Base-by-base conservation (phyloP, 1,140 invertebrate species). In the Limonius californicus region DNA sequence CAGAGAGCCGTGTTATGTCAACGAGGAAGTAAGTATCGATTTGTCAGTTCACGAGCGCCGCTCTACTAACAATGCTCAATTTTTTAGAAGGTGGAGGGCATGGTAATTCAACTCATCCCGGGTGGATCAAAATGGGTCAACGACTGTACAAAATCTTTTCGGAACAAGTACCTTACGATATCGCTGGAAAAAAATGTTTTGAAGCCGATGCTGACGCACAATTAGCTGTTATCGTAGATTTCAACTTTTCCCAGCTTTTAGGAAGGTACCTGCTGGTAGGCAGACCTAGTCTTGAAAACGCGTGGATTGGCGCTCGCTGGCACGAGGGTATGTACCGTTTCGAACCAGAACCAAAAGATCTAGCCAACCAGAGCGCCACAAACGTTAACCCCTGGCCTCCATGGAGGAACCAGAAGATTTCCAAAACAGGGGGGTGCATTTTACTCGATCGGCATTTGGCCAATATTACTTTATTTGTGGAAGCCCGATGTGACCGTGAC, bases 401-500 rank as follows among this genome's bases (percentile, higher is more conserved):
- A 4, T 45, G 42, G 42, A 45, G 23, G 14, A 45, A 15, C 12
- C 4, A 45, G 2, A n/a, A 4, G 14, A 45, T 45, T 3, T 6
- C 2, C 2, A n/a, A n/a, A 45, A 2, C 42, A 18, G 42, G 16
- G 4, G 42, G n/a, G 2, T 45, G 42, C 12, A 18, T 45, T 15
- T 45, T 45, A 45, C 42, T 45, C 42, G 42, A 45, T 45, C 42
- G 42, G 42, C 42, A 45, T 45, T 45, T 45, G 14, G 16, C 3
- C n/a, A 45, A 45, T n/a, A 45, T n/a, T 15, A 45, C 42, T 3
- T 18, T 4, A 4, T 45, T 45, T 18, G 42, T 45, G 14, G 42
- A 45, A 18, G 42, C 42, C n/a, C 42, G 42, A 4, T 45, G 42
- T 18, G 3, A 45, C 4, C 42, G 42, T 15, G 4, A 6, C n/a